Base-by-base conservation (phyloP, 2,113 vertebrate genomes). In the Saccopteryx leptura region DNA sequence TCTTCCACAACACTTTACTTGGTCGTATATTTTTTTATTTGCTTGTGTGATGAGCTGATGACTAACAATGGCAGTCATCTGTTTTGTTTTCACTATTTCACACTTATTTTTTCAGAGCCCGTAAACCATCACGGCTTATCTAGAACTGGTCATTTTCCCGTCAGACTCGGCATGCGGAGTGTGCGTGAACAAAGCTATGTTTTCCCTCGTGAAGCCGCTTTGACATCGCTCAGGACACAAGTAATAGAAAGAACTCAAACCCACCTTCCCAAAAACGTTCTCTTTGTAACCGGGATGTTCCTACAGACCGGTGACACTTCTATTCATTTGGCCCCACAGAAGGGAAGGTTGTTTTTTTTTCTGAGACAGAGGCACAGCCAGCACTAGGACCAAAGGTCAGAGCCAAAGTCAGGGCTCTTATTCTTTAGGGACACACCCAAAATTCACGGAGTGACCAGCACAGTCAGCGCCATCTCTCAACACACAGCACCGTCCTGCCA, bases 121-220 rank as follows among this genome's bases (percentile, higher is more conserved):
- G 65, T 0, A 87, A 76, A 48, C 71, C 26, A 81, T 79, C 48
- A 17, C 12, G 21, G 11, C 46, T 94, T 69, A 72, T 72, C 39
- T 81, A 58, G 61, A 96, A 78, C 68, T 75, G 52, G 83, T 69
- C 48, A 71, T 78, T 84, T 83, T 90, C 48, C 63, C 48, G 76
- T n/a, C 15, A 84, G 58, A 88, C 50, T 61, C 50, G 9, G 39
- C 11, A 61, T 39, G 75, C 23, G 88, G 78, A 79, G 83, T 80
- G 66, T 18, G 9, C 21, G 5, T 60, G 74, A 95, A 74, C 31
- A 79, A 95, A 93, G 84, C 33, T 56, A 68, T n/a, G 52, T 66
- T 96, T 90, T 58, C 91, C 66, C 54, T 90, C 26, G 15, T 17
- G 72, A 71, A 90, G 78, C 21, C 18, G 93, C 90, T 86, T 78